Conservation (phyloP, 2,888 invertebrate species). For the Gastracanthus pulcherrimus region DNA sequence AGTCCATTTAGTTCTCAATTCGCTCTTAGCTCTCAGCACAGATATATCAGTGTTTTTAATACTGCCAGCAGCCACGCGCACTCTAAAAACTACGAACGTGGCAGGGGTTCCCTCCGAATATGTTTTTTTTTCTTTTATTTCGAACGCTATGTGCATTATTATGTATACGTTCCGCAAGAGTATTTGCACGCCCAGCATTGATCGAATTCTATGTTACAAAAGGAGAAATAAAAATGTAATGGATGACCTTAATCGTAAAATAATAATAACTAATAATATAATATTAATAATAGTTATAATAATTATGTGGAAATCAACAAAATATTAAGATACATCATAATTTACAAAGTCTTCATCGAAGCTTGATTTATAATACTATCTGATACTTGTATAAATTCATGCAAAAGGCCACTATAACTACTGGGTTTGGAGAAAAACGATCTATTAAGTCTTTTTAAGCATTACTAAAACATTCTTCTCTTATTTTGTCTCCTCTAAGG, state of each 20-base stretch:
- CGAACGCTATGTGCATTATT: constrained; percentile 56
- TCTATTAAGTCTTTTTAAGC: constrained; percentile 46
- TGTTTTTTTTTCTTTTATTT: constrained; percentile 38
- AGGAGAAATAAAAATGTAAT: constrained; percentile 23
- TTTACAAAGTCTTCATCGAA: constrained; percentile 61
- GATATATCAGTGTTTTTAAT: constrained; percentile 62
- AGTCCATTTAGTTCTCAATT: constrained; percentile 30
- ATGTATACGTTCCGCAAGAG: constrained; percentile 58
- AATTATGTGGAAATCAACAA: constrained; percentile 48
- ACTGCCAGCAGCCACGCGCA: constrained; percentile 62
- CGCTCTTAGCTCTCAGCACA: constrained; percentile 61
- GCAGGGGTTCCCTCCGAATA: constrained; percentile 23
- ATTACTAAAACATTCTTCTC: constrained; percentile 52
- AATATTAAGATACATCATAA: constrained; percentile 52
- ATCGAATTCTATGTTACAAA: constrained; percentile 47
- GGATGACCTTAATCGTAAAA: constrained; percentile 41
- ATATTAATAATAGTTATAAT: constrained; percentile 46
- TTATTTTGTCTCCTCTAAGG: constrained; percentile 47
- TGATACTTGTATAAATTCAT: constrained; percentile 65
- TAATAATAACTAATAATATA: constrained; percentile 38
- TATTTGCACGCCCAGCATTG: constrained; percentile 59
- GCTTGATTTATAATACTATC: constrained; percentile 62
- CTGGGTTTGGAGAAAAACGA: constrained; percentile 52
- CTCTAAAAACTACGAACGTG: constrained; percentile 40
- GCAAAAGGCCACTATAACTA: constrained; percentile 64